Conservation (phyloP, 2,888 invertebrate genomes). For the Drepanosiphum platanoidis region DNA sequence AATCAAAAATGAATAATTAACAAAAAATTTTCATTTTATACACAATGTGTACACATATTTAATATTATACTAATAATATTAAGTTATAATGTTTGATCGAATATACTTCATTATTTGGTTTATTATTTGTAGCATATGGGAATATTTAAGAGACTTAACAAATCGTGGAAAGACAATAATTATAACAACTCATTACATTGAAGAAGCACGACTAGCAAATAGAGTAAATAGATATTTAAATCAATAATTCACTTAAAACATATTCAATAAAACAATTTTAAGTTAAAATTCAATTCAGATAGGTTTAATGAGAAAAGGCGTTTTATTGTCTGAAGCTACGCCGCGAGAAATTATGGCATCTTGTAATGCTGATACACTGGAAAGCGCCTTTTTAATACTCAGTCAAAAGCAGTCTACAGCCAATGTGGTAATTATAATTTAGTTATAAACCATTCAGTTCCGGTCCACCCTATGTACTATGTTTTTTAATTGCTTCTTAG, state of each 20-base stretch:
- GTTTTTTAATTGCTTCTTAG: constrained; percentile 5
- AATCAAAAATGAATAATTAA: background rate
- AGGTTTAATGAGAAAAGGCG: constrained; percentile 70
- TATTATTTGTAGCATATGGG: constrained; percentile 64
- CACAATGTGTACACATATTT: background rate
- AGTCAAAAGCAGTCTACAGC: constrained; percentile 69
- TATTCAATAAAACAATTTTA: background rate
- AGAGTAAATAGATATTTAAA: constrained; percentile 58
- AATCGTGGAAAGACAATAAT: constrained; percentile 65
- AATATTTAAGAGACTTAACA: constrained; percentile 64
- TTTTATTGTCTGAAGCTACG: constrained; percentile 69
- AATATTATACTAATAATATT: background rate
- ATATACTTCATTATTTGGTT: background rate
- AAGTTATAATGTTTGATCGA: background rate
- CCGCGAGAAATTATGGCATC: constrained; percentile 67
- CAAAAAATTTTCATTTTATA: background rate
- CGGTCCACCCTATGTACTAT: background rate
- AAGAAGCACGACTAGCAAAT: constrained; percentile 65
- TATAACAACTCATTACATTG: constrained; percentile 66
- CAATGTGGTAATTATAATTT: background rate
- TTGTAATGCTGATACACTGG: constrained; percentile 67
- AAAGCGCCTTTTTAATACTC: constrained; percentile 70
- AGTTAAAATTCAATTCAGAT: constrained; percentile 65
- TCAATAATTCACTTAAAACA: background rate
- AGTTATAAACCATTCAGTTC: background rate